Conservation (phyloP, 2,113 vertebrate genomes). For the Lophotis ruficrista region DNA sequence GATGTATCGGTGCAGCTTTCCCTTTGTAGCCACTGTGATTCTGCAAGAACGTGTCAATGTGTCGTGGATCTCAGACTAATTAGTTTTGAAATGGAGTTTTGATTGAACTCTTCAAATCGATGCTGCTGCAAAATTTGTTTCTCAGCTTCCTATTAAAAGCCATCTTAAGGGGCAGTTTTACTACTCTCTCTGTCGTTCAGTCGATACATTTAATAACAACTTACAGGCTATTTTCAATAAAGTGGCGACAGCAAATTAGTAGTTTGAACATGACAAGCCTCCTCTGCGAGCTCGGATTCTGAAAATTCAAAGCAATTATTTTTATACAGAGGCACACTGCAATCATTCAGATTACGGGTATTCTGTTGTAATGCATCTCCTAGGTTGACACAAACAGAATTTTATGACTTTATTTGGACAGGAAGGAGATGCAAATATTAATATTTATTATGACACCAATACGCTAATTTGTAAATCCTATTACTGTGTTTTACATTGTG, state of each 20-base stretch:
- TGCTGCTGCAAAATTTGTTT: slow-evolving; percentile 97
- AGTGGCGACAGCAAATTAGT: slow-evolving; percentile 89
- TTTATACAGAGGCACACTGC: slow-evolving; percentile 78
- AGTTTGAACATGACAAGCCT: slow-evolving; percentile 87
- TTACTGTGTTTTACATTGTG: slow-evolving; percentile 47
- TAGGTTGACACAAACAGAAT: slow-evolving; percentile 74
- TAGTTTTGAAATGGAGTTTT: slow-evolving; percentile 99
- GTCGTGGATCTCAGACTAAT: slow-evolving; percentile 97
- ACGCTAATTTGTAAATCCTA: slow-evolving; percentile 73
- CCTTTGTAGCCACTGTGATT: slow-evolving; percentile 80
- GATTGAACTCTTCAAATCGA: slow-evolving; percentile 99
- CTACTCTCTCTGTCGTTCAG: slow-evolving; percentile 88
- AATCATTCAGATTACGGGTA: slow-evolving; percentile 78
- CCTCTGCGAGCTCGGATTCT: slow-evolving; percentile 82
- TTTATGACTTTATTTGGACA: slow-evolving; percentile 79
- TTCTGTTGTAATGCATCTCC: slow-evolving; percentile 72
- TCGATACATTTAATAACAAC: slow-evolving; percentile 93
- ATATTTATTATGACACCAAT: slow-evolving; percentile 74
- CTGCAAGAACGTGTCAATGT: slow-evolving; percentile 87
- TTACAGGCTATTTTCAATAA: slow-evolving; percentile 90
- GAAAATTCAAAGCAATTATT: slow-evolving; percentile 87
- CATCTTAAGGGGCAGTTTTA: slow-evolving; percentile 91
- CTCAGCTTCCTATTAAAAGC: slow-evolving; percentile 92
- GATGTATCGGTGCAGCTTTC: slow-evolving; percentile 78
- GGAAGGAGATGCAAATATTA: slow-evolving; percentile 76